phyloP scores from a whole-genome alignment of 2,888 invertebrate genomes.

The Temnothorax rugatulus region DNA sequence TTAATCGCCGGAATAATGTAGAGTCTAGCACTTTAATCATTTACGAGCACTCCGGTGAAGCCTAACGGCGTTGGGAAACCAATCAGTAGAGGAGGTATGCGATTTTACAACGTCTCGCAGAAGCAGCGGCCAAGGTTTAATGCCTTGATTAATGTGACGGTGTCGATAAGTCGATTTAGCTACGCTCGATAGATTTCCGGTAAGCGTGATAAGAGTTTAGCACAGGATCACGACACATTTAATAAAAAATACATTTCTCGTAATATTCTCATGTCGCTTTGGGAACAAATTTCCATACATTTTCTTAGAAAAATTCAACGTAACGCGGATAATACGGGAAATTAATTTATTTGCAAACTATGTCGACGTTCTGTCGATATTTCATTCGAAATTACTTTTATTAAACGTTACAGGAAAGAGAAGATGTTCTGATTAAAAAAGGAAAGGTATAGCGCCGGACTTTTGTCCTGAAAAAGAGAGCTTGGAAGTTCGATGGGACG shows the following conservation, averaged over 20 bases:
- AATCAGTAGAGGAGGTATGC: slow-evolving; percentile 10
- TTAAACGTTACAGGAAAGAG: background rate
- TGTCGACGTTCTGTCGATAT: slow-evolving; percentile 20
- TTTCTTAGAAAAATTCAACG: background rate
- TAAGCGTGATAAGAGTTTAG: background rate
- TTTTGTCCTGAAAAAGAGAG: slow-evolving; percentile 22
- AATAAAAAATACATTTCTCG: background rate
- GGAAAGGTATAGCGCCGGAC: background rate
- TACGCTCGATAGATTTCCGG: background rate
- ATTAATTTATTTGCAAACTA: slow-evolving; percentile 27
- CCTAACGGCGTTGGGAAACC: slow-evolving; percentile 14
- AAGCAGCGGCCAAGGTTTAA: slow-evolving; percentile 9
- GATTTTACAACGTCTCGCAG: slow-evolving; percentile 37
- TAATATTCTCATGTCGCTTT: background rate
- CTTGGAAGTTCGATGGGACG: slow-evolving; percentile 10
- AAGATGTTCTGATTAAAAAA: slow-evolving; percentile 21
- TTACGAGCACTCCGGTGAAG: slow-evolving; percentile 46
- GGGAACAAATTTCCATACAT: background rate
- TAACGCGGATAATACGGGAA: background rate
- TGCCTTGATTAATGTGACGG: slow-evolving; percentile 18
- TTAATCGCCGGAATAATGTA: slow-evolving; percentile 48
- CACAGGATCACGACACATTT: background rate
- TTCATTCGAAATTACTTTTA: background rate
- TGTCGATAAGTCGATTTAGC: slow-evolving; percentile 40
- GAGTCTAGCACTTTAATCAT: slow-evolving; percentile 46